These are phyloP conservation scores for Sinohyriopsis cumingii DNA, from an alignment of 2,888 invertebrate genomes.

Conservation along the genomic window DNA sequence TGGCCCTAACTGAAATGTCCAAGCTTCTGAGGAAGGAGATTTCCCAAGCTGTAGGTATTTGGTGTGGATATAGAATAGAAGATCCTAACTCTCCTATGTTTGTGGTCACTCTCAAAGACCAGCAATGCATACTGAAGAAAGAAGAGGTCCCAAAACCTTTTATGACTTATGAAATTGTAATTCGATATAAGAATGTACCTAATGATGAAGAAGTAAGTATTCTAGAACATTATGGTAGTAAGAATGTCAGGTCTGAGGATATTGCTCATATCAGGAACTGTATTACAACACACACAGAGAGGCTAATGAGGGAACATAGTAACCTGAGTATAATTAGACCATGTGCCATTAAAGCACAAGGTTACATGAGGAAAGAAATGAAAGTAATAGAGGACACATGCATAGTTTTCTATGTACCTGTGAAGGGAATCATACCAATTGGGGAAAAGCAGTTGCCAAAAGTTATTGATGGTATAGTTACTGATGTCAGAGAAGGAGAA, in stretches of 20 bases:
- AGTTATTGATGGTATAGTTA: not conserved
- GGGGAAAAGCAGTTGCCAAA: constrained; percentile 4
- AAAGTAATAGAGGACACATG: not conserved
- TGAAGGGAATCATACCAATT: constrained; percentile 7
- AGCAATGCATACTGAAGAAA: too few species aligned
- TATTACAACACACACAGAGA: not conserved
- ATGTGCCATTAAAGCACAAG: constrained; percentile 1
- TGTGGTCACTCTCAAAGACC: too few species aligned
- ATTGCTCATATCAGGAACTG: not conserved
- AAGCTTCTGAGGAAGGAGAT: too few species aligned
- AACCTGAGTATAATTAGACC: not conserved
- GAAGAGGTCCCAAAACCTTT: too few species aligned
- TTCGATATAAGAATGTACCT: too few species aligned
- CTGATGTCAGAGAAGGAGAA: constrained; percentile 7
- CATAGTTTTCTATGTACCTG: constrained; percentile 6
- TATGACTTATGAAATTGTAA: too few species aligned
- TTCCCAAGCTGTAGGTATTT: too few species aligned
- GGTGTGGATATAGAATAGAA: too few species aligned
- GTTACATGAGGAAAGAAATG: not conserved
- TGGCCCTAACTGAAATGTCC: too few species aligned
- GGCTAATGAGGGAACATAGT: not conserved
- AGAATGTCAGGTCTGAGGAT: not conserved
- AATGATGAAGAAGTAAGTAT: too few species aligned
- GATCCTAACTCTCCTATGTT: too few species aligned
- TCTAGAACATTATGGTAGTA: too few species aligned